A percentile compares a stretch with the other conserved stretches of the same genome.
Conservation (phyloP, 2,888 invertebrate genomes). For the Rotaria sp. region DNA sequence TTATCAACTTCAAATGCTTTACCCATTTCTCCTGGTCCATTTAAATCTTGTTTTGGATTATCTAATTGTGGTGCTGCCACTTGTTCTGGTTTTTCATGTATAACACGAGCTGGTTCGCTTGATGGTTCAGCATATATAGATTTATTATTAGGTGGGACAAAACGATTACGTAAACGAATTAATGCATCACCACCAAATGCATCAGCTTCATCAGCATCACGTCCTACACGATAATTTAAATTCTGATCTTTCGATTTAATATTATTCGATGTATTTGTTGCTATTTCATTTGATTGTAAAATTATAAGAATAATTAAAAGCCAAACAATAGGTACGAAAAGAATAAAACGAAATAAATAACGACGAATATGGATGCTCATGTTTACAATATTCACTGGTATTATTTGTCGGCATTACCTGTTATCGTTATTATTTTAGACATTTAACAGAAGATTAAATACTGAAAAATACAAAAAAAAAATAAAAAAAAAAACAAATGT, state of each 20-base stretch:
- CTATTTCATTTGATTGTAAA: neutral
- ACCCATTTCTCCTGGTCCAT: neutral
- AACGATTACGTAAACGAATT: neutral
- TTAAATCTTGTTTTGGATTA: neutral
- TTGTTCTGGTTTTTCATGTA: slow-evolving; percentile 12
- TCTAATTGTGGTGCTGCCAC: slow-evolving; percentile 12
- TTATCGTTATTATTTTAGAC: neutral
- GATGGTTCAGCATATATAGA: neutral
- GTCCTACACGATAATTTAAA: neutral
- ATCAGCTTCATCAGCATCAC: neutral
- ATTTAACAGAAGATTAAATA: neutral
- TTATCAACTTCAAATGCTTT: slow-evolving; percentile 61
- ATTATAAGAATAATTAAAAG: neutral
- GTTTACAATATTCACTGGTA: neutral
- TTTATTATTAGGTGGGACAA: neutral
- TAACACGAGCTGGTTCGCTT: neutral
- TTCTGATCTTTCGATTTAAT: neutral
- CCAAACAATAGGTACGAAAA: neutral
- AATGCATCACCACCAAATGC: slow-evolving; percentile 28
- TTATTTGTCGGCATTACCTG: neutral
- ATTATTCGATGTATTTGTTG: neutral
- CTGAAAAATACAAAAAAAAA: neutral
- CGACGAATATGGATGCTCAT: slow-evolving; percentile 6
- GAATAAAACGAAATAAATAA: slow-evolving; percentile 22
- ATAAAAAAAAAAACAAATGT: neutral